Base-by-base conservation (phyloP, 2,888 invertebrate genomes). In the Microctonus aethiopoides region DNA sequence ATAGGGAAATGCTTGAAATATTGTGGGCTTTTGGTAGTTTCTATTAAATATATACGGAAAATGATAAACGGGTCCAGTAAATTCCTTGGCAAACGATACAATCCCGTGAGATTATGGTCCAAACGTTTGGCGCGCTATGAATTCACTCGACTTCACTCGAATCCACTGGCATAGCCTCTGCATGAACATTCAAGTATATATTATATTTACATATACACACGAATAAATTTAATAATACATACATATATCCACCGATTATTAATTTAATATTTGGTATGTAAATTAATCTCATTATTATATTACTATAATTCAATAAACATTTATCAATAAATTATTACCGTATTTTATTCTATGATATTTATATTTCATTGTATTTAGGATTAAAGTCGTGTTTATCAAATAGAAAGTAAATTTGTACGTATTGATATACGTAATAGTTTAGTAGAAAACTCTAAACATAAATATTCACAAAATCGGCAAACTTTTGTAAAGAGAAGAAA, bases 351-450 rank as follows among this genome's bases (percentile, higher is more conserved):
- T n/a, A n/a, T n/a, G n/a, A n/a, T n/a, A n/a, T n/a, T n/a, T n/a
- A n/a, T n/a, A n/a, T n/a, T n/a, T n/a, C n/a, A n/a, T n/a, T n/a
- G n/a, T n/a, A n/a, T n/a, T n/a, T 13, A 39, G 1, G 39, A 11
- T 39, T 39, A 11, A 7, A n/a, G 20, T 20, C 1, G 7, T 46
- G 16, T 20, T 46, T 4, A 16, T 16, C 13, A 54, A 26, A 3
- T 11, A 24, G 2, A n/a, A 24, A 7, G n/a, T 54, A 5, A 24
- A 54, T 11, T 26, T 54, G 32, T 39, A 68, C n/a, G n/a, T 70
- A 76, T 75, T 72, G 74, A 75, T 74, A 71, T 69, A 76, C 72
- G 75, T 75, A 75, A 74, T 74, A 69, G 24, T 70, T 46, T 7
- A 46, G 46, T 46, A 4, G 41, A 51, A 34, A 75, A 76, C 76